Evolutionary conservation across 2,797 vertebrate species (phyloP).

Genomic region (Clamator glandarius): DNA sequence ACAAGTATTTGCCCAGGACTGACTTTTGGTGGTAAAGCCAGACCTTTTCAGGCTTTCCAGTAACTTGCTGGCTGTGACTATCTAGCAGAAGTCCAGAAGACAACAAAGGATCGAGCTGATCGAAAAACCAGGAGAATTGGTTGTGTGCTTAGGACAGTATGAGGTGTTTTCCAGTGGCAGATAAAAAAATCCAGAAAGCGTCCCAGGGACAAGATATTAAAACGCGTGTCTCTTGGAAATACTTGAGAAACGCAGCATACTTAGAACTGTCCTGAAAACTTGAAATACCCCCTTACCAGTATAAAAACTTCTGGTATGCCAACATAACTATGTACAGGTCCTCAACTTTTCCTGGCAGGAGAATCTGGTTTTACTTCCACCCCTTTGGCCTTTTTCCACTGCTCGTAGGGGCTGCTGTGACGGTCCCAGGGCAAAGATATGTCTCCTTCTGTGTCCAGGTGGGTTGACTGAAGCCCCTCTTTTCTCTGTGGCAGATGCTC

Average conservation of each 20-base stretch:
- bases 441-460: neutral
- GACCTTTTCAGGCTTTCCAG: neutral
- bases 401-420: neutral
- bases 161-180: neutral
- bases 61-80: neutral
- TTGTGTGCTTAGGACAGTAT: neutral
- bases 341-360: neutral
- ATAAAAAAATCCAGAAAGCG: neutral
- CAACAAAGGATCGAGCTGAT: neutral
- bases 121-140: neutral
- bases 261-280: neutral
- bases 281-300: neutral
- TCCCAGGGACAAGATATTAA: neutral
- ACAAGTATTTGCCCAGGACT: neutral
- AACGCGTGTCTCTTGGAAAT: neutral
- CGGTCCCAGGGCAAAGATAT: neutral
- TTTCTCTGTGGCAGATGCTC: constrained; percentile 30
- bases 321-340: neutral
- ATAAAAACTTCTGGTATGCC: neutral
- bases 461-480: neutral
- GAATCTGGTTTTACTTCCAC: neutral
- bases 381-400: neutral
- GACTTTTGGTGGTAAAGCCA: neutral
- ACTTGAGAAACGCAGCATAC: neutral
- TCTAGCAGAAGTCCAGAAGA: neutral